Evolutionary conservation across 2,797 vertebrate species (phyloP).

Genomic region (Sciaenops ocellatus): DNA sequence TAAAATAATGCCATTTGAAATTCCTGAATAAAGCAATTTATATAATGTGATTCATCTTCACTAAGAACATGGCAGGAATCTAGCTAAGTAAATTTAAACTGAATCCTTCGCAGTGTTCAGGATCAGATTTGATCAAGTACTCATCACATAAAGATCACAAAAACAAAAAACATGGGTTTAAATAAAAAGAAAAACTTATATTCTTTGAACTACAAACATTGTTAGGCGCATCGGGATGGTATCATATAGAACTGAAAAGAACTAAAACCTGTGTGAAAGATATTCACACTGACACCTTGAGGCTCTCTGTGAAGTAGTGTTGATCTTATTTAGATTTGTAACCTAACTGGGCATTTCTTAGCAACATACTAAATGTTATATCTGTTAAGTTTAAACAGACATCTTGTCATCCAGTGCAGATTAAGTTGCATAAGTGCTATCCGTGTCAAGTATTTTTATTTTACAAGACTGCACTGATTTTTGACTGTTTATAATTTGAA

Average conservation of each 20-base stretch:
- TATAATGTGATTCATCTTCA: neutral
- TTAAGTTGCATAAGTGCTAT: neutral
- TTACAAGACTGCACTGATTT: neutral
- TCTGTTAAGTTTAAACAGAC: neutral
- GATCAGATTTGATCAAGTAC: too few species aligned
- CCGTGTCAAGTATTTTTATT: neutral
- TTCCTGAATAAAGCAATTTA: neutral
- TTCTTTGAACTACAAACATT: neutral
- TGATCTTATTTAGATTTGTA: neutral
- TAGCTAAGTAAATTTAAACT: neutral
- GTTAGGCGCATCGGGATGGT: too few species aligned
- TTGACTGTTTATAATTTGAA: neutral
- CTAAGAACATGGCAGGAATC: neutral
- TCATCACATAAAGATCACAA: neutral
- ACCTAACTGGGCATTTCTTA: neutral
- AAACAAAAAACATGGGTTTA: neutral
- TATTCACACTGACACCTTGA: neutral
- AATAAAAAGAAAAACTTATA: neutral
- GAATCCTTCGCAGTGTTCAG: too few species aligned
- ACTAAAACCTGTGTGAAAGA: neutral
- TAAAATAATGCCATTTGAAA: neutral
- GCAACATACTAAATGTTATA: neutral
- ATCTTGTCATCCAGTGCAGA: neutral
- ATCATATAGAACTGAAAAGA: neutral
- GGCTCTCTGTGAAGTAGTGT: neutral